phyloP scores from a whole-genome alignment of 1,140 invertebrate genomes.

The Caenorhabditis inopinata region DNA sequence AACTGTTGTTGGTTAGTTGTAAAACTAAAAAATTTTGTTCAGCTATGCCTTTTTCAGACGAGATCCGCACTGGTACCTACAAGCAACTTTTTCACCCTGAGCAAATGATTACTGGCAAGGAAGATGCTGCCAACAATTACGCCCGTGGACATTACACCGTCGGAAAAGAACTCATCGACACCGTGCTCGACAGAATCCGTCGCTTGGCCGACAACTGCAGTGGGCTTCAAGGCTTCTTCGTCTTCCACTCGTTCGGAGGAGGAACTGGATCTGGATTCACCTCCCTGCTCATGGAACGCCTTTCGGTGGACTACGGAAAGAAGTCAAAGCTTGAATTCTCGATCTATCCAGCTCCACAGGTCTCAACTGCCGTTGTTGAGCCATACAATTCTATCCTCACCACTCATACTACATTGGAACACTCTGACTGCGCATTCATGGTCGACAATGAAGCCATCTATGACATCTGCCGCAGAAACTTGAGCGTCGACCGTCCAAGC shows the following conservation, averaged over 20 bases:
- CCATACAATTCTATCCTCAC: constrained; percentile 83
- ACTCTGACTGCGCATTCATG: constrained; percentile 79
- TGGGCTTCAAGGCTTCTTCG: constrained; percentile 79
- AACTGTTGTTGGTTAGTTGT: constrained; percentile 12
- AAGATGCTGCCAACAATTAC: constrained; percentile 73
- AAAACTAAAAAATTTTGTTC: neutral
- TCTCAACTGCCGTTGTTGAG: constrained; percentile 79
- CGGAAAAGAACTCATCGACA: constrained; percentile 74
- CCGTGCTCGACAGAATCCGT: constrained; percentile 77
- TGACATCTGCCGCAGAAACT: constrained; percentile 73
- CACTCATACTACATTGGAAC: constrained; percentile 79
- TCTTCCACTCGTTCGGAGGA: constrained; percentile 86
- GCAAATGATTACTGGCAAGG: constrained; percentile 70
- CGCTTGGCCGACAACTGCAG: constrained; percentile 82
- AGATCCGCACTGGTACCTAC: constrained; percentile 73
- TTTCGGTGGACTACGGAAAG: constrained; percentile 75
- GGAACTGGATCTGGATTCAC: constrained; percentile 76
- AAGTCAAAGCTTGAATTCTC: constrained; percentile 76
- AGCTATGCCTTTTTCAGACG: constrained; percentile 68
- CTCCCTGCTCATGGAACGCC: constrained; percentile 75
- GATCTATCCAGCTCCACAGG: constrained; percentile 77
- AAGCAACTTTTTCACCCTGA: constrained; percentile 71
- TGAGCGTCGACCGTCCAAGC: constrained; percentile 77
- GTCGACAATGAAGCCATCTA: constrained; percentile 74
- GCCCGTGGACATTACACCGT: constrained; percentile 85